phyloP scores from a whole-genome alignment of 2,113 vertebrate genomes.

The Galemys pyrenaicus region DNA sequence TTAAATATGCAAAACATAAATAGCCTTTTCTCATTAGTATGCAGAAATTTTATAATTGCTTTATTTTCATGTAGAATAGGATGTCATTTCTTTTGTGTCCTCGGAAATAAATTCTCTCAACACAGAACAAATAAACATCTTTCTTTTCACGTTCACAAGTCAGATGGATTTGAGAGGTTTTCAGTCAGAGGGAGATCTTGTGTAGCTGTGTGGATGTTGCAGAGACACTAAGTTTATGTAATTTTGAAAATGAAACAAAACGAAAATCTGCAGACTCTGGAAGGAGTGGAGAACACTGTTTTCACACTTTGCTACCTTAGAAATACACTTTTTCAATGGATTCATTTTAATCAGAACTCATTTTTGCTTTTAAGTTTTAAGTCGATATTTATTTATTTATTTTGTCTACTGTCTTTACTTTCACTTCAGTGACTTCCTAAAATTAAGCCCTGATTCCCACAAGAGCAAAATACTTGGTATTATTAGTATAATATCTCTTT shows the following conservation, averaged over 20 bases:
- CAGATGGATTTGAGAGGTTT: background rate
- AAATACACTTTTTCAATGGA: background rate
- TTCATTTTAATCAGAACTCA: background rate
- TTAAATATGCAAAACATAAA: background rate
- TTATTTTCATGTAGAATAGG: background rate
- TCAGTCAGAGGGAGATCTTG: background rate
- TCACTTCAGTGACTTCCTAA: conserved; percentile 1
- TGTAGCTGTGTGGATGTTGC: background rate
- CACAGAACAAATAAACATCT: background rate
- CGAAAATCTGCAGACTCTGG: background rate
- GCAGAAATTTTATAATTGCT: background rate
- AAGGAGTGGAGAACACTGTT: background rate
- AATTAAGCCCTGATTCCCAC: background rate
- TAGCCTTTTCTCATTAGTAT: background rate
- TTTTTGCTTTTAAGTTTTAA: conserved; percentile 31
- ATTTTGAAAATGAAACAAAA: background rate
- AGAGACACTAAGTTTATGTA: background rate
- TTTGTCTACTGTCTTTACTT: background rate
- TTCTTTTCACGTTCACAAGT: background rate
- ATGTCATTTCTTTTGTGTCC: background rate
- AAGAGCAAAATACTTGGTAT: background rate
- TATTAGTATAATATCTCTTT: background rate
- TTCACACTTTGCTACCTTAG: background rate
- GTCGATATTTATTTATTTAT: background rate
- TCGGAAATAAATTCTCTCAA: background rate